Conservation (phyloP, 2,113 vertebrate species). For the Zapus hudsonius region DNA sequence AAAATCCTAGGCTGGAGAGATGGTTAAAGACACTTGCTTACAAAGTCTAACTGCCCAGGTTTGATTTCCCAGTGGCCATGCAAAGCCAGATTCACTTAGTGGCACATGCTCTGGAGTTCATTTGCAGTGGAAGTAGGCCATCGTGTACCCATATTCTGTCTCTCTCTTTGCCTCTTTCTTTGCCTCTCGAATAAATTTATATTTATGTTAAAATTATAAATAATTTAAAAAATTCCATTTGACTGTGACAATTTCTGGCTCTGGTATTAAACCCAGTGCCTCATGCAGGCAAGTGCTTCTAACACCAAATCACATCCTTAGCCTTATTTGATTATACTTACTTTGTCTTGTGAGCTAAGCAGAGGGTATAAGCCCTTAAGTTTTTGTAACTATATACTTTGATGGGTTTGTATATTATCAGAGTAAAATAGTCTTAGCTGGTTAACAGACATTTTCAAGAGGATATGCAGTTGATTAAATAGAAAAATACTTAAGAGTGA, state of each 20-base stretch:
- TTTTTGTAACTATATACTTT: background rate
- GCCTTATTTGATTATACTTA: background rate
- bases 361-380: background rate
- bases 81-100: no score
- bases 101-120: no score
- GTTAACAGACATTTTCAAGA: background rate
- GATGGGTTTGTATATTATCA: background rate
- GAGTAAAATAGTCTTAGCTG: background rate
- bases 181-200: no score
- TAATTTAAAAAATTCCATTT: background rate
- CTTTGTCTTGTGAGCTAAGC: background rate
- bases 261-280: no score
- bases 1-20: no score
- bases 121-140: no score
- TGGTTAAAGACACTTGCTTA: no score
- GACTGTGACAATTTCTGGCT: background rate
- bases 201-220: no score
- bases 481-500: background rate
- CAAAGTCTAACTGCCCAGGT: no score
- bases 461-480: background rate
- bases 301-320: background rate
- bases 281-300: background rate
- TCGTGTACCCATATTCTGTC: no score
- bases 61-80: no score
- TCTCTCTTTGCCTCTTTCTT: no score